phyloP scores from a whole-genome alignment of 2,888 invertebrate species.

The Neoascia interrupta region DNA sequence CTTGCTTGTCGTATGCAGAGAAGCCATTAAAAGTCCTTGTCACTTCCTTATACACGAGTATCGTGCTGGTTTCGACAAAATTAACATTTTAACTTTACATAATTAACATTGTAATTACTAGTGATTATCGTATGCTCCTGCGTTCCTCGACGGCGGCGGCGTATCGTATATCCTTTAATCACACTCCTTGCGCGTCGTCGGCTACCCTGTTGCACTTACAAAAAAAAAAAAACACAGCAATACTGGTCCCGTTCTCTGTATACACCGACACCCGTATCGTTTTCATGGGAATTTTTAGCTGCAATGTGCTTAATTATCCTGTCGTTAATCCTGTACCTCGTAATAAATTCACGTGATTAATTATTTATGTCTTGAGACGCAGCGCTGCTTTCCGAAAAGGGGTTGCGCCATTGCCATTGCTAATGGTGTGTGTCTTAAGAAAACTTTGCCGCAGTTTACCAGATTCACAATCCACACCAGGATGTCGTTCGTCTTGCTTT shows the following conservation, averaged over 20 bases:
- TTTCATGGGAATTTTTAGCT: too few relatives aligned
- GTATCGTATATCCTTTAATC: constrained; percentile 18
- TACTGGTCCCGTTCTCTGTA: not conserved
- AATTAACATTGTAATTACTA: constrained; percentile 59
- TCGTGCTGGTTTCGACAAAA: not conserved
- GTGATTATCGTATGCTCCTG: constrained; percentile 27
- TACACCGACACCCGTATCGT: not conserved
- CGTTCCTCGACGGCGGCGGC: not conserved
- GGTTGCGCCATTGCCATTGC: constrained; percentile 1
- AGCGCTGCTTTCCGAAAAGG: not conserved
- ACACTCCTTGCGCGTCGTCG: not conserved
- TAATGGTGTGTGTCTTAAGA: constrained; percentile 25
- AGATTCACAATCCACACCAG: not conserved
- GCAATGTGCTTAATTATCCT: constrained; percentile 61
- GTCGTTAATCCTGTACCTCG: constrained; percentile 56
- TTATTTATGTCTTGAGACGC: constrained; percentile 62
- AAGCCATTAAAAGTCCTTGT: not conserved
- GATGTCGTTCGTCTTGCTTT: constrained; percentile 8
- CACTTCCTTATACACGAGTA: too few relatives aligned
- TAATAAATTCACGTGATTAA: constrained; percentile 63
- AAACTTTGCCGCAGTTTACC: constrained; percentile 28
- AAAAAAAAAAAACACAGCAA: too few relatives aligned
- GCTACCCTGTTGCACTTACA: constrained; percentile 27
- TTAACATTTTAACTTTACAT: constrained; percentile 45
- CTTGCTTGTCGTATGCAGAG: not conserved